Percentiles rank a stretch among this genome's conserved stretches.
phyloP scores from a whole-genome alignment of 2,113 vertebrate species.

The Ptychochromis oligacanthus region DNA sequence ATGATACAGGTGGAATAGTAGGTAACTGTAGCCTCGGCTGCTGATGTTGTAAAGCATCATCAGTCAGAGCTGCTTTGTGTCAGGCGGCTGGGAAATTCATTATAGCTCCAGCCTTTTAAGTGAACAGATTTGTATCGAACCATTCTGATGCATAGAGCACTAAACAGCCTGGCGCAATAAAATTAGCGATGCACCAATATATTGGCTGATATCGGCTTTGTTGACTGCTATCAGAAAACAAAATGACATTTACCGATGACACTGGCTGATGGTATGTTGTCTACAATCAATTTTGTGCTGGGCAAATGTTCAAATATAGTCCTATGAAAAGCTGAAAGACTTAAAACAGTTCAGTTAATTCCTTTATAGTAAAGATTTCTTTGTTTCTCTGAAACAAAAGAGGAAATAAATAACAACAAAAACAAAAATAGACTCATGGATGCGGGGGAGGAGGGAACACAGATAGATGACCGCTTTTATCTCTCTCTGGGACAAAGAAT shows the following conservation, averaged over 20 bases:
- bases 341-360: not conserved
- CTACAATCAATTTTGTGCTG: not conserved
- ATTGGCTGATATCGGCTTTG: not conserved
- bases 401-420: constrained; percentile 1
- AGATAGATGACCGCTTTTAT: constrained; percentile 50
- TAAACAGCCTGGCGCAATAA: constrained; percentile 10
- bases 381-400: not conserved
- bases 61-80: constrained; percentile 53
- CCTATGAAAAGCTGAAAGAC: not conserved
- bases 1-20: constrained; percentile 13
- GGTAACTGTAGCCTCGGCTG: constrained; percentile 24
- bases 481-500: constrained; percentile 22
- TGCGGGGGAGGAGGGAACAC: not conserved
- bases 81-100: constrained; percentile 48
- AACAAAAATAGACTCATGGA: not conserved
- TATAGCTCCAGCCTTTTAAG: constrained; percentile 57
- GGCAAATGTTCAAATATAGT: not conserved
- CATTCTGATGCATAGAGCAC: constrained; percentile 39
- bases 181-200: constrained; percentile 3
- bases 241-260: not conserved
- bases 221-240: not conserved
- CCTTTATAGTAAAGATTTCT: not conserved
- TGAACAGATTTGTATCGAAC: constrained; percentile 48
- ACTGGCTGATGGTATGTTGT: not conserved
- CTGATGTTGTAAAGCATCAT: constrained; percentile 42